Conservation (phyloP, 2,113 vertebrate species). For the Coptodon bakossiorum region DNA sequence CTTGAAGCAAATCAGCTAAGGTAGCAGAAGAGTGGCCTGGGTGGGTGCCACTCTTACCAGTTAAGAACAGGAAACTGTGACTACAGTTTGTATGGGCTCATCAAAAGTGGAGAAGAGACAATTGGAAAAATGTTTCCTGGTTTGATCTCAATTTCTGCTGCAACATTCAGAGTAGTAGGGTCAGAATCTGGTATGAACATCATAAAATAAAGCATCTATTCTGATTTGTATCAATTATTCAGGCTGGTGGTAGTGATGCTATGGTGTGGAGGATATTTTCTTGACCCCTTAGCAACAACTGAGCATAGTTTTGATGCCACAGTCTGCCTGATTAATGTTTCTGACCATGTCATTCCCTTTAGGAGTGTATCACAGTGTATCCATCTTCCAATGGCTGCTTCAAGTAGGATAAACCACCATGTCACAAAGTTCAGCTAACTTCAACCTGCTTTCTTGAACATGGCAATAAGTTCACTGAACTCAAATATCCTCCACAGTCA, state of each 20-base stretch:
- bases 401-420: not conserved
- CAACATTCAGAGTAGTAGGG: not conserved
- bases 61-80: not conserved
- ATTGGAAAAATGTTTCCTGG: not conserved
- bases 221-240: not conserved
- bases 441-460: not conserved
- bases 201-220: not conserved
- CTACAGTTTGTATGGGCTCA: not conserved
- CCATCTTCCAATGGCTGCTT: not conserved
- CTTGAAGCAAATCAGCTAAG: fast-evolving
- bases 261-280: not conserved
- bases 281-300: not conserved
- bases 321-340: not conserved
- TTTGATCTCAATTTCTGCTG: not conserved
- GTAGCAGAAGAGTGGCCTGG: not conserved
- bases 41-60: not conserved
- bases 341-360: not conserved
- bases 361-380: not conserved
- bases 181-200: not conserved
- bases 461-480: not conserved
- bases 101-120: not conserved
- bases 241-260: not conserved
- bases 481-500: not conserved
- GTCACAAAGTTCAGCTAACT: not conserved
- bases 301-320: not conserved